Percentiles rank a stretch among this genome's conserved stretches.
phyloP scores from a whole-genome alignment of 2,888 invertebrate genomes.

The Dendrolimus pini region DNA sequence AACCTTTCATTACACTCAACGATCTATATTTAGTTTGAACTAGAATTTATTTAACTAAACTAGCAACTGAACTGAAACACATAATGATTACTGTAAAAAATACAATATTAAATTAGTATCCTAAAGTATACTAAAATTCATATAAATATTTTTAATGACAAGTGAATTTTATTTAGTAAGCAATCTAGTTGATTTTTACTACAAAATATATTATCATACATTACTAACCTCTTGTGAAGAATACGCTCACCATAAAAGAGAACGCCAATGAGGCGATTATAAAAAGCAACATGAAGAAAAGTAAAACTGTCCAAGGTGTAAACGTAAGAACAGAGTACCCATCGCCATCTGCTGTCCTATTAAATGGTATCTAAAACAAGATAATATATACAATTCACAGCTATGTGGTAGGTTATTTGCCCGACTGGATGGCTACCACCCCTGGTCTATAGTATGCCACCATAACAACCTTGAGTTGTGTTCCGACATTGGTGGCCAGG shows the following conservation, averaged over 20 bases:
- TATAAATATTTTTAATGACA: no score
- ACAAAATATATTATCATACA: no score
- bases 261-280: constrained; percentile 83
- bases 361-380: constrained; percentile 68
- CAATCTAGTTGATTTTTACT: no score
- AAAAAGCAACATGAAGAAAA: constrained; percentile 85
- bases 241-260: constrained; percentile 87
- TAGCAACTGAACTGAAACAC: background rate
- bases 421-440: no score
- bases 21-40: background rate
- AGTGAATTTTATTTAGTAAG: no score
- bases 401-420: background rate
- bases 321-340: constrained; percentile 81
- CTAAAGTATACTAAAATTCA: no score
- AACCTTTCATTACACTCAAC: no score
- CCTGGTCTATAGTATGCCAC: no score
- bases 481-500: no score
- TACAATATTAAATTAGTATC: no score
- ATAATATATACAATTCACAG: constrained; percentile 6
- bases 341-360: constrained; percentile 49
- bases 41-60: background rate
- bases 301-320: constrained; percentile 79
- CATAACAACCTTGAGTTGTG: no score
- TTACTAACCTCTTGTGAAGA: constrained; percentile 83
- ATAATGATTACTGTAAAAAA: no score